Base-by-base conservation (phyloP, 1,140 invertebrate genomes). In the Thereuonema tuberculata region DNA sequence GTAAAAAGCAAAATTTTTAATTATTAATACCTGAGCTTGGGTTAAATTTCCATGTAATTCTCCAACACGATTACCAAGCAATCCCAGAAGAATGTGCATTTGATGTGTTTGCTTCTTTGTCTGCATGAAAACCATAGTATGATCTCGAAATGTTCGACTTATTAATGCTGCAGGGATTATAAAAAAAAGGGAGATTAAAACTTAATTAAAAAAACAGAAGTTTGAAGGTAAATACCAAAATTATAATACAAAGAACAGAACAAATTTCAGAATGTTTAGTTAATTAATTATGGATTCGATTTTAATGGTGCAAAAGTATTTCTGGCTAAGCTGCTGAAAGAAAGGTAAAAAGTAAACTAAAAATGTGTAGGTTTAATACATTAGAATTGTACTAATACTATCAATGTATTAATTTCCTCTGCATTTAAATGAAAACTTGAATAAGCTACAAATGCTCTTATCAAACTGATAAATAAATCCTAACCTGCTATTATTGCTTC, bases 21-120 rank as follows among this genome's bases (percentile, higher is more conserved):
- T n/a, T n/a, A n/a, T n/a, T n/a, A n/a, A n/a, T 53, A 66, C 71
- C 65, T 77, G 75, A 0, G 88, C 84, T 74, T 99, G 96, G 3
- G 89, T 87, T 0, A 99, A 76, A 71, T 95, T 93, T 0, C 95
- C 93, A 72, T 99, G 96, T 26, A 99, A 77, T 75, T 99, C 94
- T 0, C 86, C 93, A 28, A 90, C 82, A 78, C 84, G 72, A 1
- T 95, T 74, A 0, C 89, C 91, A 17, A 98, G 74, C 26, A 98
- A 75, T 1, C 93, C 91, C 1, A 99, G 74, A 0, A 97, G 69
- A 61, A 98, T 86, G 68, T 95, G 89, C 48, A 99, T 74, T 28
- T 90, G 74, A 73, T 98, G 93, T 21, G 93, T 93, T 71, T 93
- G 85, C 65, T 84, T 87, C 75, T 98, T 98, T 0, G 94, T 98